Percentiles rank a stretch among this genome's conserved stretches.
Evolutionary conservation across 2,888 invertebrate genomes (phyloP).

Genomic region (Heliconius ismenius): DNA sequence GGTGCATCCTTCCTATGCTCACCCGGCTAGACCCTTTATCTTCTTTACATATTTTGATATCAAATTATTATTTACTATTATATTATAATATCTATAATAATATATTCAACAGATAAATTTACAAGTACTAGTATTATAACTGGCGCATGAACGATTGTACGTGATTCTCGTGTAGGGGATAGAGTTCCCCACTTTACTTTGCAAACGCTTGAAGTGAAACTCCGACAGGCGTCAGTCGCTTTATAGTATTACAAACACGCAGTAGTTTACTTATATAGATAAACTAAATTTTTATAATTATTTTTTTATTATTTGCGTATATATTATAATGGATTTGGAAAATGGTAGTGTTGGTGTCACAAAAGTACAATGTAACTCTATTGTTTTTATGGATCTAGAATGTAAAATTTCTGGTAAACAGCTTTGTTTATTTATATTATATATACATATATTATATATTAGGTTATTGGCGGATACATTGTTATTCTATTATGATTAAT

Average conservation of each 20-base stretch:
- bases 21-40: too few species aligned
- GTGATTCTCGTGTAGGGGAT: constrained; percentile 2
- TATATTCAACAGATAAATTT: not conserved
- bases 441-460: not conserved
- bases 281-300: not conserved
- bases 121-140: not conserved
- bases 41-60: not conserved
- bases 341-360: constrained; percentile 43
- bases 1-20: too few species aligned
- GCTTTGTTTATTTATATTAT: constrained; percentile 36
- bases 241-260: constrained; percentile 12
- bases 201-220: constrained; percentile 24
- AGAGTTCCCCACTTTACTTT: constrained; percentile 24
- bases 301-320: not conserved
- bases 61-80: not conserved
- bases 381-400: constrained; percentile 53
- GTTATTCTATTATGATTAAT: not conserved
- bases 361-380: constrained; percentile 39
- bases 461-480: too few species aligned
- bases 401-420: constrained; percentile 49
- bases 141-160: not conserved
- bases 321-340: constrained; percentile 53
- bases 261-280: constrained; percentile 13
- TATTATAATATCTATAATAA: not conserved
- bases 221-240: constrained; percentile 22